Base-by-base conservation (phyloP, 1,140 invertebrate genomes). In the Hycleus cichorii region DNA sequence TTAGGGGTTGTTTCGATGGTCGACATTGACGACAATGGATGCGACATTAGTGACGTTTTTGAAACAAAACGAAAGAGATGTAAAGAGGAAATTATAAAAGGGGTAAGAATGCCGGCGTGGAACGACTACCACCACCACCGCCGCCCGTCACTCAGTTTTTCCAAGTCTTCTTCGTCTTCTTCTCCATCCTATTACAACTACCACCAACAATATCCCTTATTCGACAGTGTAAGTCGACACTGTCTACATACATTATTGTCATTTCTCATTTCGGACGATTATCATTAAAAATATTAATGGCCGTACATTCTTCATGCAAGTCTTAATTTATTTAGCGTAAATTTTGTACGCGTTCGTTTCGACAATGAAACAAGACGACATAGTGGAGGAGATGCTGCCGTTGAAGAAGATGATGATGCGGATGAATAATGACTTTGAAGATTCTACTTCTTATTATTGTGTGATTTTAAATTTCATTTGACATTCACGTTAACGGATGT, bases 231-330 rank as follows among this genome's bases (percentile, higher is more conserved):
- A 64, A 67, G 62, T 63, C 57, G 54, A 67, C 59, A 64, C 64
- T 32, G 63, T 70, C 68, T 68, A 70, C 69, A 71, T 71, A 71
- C 65, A 71, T 71, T 71, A 71, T 71, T 71, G 68, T 71, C 69
- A 71, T 69, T 71, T 67, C 66, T 69, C 66, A 70, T 68, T 70
- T 66, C 59, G 52, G 57, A 62, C 67, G 68, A 71, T 70, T 69
- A 70, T 71, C 69, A 69, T 70, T 66, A 69, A 70, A 71, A 71
- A 71, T 71, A 71, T 71, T 71, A 71, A 71, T 70, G 68, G 66
- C 60, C 61, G 43, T 46, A 65, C 66, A 71, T 71, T 71, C 68
- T 71, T 71, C 69, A 69, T 64, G 64, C 66, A 65, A 69, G 64
- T 69, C 66, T 66, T 71, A 69, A 71, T 71, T 71, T 68, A 67